Evolutionary conservation across 1,140 invertebrate genomes (phyloP), one percentile per base, ranked within the genome.

Genomic region (Leptinotarsa undecemlineata): DNA sequence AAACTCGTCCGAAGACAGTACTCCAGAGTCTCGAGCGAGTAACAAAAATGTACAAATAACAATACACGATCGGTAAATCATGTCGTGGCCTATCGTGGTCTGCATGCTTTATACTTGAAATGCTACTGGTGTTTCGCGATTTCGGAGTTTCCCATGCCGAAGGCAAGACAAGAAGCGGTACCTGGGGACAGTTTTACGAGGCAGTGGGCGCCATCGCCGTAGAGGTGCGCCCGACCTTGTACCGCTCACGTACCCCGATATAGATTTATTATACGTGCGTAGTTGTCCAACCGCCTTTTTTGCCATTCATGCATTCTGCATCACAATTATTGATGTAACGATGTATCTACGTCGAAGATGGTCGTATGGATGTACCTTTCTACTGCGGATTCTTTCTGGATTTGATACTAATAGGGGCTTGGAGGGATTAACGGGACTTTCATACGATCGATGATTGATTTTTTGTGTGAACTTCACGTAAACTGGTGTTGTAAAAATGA

Each of bases 151-250:
- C 71, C 71, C 71, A 72, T 72, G 71, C 57, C 23, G 42, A 19
- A 60, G 68, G 51, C 14, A 72, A 63, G 51, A 64, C 61, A 23
- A 72, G 71, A 72, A 72, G 71, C 62, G 60, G 51, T 72, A 72
- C 71, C 72, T 20, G 63, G 72, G 66, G 66, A 73, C 63, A 68
- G 48, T 48, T 51, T 73, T 73, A 73, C 47, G 63, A 73, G 63
- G 20, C 72, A 23, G 74, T 78, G 76, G 76, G 76, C 76, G 76
- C 76, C 76, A 78, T 78, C 76, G 48, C 42, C 76, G 26, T 13
- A 47, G 67, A 78, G 76, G 76, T 73, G 76, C 74, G 76, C 73
- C 73, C 76, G 76, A 78, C 76, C 76, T 78, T 78, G 74, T 73
- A 74, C 68, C 71, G 71, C 76, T 78, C 76, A 78, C 76, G 76